These are phyloP conservation scores for Drosophila macrospina DNA, from an alignment of 2,888 invertebrate species.

Conservation along the genomic window DNA sequence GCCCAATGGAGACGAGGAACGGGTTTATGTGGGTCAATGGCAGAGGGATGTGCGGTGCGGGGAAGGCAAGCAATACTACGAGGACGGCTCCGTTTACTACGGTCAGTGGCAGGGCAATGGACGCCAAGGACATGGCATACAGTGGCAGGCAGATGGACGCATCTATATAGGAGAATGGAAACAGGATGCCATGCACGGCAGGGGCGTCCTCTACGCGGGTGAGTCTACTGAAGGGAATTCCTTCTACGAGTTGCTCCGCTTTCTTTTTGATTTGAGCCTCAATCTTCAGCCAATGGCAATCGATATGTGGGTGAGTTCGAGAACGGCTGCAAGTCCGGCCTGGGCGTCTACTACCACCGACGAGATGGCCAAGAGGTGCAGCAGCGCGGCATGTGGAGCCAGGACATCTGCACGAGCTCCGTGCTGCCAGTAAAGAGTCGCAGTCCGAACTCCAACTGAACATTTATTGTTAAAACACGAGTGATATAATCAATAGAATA, in stretches of 20 bases:
- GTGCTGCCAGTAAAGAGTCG: constrained; percentile 44
- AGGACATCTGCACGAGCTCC: constrained; percentile 79
- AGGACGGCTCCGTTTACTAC: constrained; percentile 77
- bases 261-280: background rate
- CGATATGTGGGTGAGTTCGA: constrained; percentile 83
- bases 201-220: constrained; percentile 81
- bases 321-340: constrained; percentile 81
- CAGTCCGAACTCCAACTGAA: background rate
- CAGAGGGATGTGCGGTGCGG: constrained; percentile 76
- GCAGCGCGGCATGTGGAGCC: constrained; percentile 80
- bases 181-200: constrained; percentile 79
- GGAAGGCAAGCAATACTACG: constrained; percentile 84
- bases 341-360: constrained; percentile 80
- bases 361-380: constrained; percentile 71
- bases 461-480: constrained; percentile 10
- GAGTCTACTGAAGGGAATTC: constrained; percentile 7
- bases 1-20: constrained; percentile 62
- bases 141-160: constrained; percentile 81
- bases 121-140: constrained; percentile 82
- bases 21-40: constrained; percentile 83
- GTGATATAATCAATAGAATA: background rate
- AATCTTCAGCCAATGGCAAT: constrained; percentile 80
- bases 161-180: constrained; percentile 84
- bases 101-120: constrained; percentile 81
- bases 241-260: background rate